These are phyloP conservation scores for Bubo blakistoni DNA, from an alignment of 2,113 vertebrate species.

Conservation along the genomic window DNA sequence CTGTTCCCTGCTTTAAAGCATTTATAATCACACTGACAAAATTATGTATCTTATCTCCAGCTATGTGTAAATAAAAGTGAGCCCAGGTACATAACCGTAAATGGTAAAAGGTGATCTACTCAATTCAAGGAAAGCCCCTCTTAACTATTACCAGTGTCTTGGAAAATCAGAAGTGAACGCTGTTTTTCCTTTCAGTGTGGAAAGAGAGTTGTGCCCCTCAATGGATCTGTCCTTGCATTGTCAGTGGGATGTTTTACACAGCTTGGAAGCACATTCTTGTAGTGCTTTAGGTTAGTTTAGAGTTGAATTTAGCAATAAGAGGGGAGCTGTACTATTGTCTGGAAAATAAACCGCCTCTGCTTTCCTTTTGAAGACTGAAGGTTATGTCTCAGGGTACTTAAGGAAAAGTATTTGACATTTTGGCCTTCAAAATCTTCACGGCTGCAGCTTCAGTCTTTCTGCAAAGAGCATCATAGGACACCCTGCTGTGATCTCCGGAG, in stretches of 20 bases:
- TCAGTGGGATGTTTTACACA: neutral
- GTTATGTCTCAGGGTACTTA: neutral
- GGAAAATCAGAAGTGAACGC: neutral
- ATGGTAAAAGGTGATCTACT: neutral
- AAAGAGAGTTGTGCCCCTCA: neutral
- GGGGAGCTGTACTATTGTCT: neutral
- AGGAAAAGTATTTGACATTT: slow-evolving; percentile 5
- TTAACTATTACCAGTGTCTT: neutral
- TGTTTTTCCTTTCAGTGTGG: neutral
- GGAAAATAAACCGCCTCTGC: neutral
- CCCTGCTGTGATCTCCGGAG: neutral
- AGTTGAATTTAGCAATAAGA: neutral
- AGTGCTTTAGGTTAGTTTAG: neutral
- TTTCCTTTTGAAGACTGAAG: neutral
- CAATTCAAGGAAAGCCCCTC: neutral
- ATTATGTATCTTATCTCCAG: neutral
- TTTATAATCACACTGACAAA: neutral
- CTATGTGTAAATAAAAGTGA: neutral
- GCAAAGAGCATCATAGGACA: neutral
- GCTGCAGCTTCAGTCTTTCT: neutral
- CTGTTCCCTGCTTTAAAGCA: neutral
- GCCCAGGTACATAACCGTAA: neutral
- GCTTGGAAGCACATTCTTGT: neutral
- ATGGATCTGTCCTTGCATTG: neutral
- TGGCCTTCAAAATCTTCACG: neutral